A percentile compares a stretch with the other conserved stretches of the same genome.
These are phyloP conservation scores for Acheta domesticus DNA, from an alignment of 2,888 invertebrate species.

Conservation along the genomic window DNA sequence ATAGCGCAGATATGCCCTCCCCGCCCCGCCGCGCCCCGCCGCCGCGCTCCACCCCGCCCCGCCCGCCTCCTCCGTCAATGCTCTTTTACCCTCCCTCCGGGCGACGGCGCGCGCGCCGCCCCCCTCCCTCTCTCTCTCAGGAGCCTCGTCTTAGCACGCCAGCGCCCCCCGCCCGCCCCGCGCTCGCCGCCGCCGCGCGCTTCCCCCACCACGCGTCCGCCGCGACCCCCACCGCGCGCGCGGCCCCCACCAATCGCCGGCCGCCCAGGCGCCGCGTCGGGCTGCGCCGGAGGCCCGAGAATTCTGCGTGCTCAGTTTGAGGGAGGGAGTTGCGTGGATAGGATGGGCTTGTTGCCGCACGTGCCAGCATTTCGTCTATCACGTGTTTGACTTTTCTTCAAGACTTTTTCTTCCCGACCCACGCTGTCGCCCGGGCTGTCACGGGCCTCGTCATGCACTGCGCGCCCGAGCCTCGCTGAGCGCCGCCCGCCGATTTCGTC, in stretches of 20 bases:
- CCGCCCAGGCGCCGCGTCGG: slow-evolving; percentile 22
- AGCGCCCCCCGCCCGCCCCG: not conserved
- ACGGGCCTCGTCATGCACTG: not conserved
- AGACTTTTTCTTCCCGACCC: not conserved
- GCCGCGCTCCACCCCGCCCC: not conserved
- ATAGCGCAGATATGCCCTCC: slow-evolving; percentile 1
- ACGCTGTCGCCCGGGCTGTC: not conserved
- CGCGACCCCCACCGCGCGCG: not conserved
- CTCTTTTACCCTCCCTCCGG: not conserved
- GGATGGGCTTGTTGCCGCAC: slow-evolving; percentile 25
- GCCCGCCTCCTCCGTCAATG: not conserved
- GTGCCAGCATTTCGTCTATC: slow-evolving; percentile 18
- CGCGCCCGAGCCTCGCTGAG: not conserved
- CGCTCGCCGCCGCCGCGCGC: not conserved
- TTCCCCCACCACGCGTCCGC: slow-evolving; percentile 22
- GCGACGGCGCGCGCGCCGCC: not conserved
- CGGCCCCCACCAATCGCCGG: not conserved
- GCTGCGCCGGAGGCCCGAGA: slow-evolving; percentile 21
- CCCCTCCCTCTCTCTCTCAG: slow-evolving; percentile 31
- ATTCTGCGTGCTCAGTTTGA: slow-evolving; percentile 27
- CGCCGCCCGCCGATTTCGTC: not conserved
- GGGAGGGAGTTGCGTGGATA: slow-evolving; percentile 31
- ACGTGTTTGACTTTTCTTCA: not conserved
- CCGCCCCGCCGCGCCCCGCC: slow-evolving; percentile 32
- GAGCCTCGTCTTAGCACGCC: not conserved